Evolutionary conservation across 64 coral and sea anemone genomes (phyloP).

Genomic region (Porites australiensis): DNA sequence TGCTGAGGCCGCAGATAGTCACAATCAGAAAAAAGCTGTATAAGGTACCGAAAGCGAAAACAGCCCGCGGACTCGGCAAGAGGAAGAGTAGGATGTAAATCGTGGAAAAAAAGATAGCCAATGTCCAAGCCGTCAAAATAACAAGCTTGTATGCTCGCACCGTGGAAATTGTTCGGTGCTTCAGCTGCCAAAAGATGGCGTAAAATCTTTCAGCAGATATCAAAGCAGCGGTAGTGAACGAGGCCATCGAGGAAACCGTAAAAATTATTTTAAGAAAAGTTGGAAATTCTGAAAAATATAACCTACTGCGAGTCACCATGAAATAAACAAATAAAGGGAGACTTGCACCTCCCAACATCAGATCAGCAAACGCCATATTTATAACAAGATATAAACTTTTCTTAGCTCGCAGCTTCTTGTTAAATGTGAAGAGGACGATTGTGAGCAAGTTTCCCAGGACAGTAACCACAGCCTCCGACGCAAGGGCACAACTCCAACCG

Average conservation of each 20-base stretch:
- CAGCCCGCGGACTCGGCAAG: not conserved
- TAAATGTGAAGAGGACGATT: not conserved
- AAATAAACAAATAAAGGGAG: not conserved
- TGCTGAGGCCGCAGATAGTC: not conserved
- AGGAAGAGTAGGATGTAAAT: not conserved
- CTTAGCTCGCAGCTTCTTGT: not conserved
- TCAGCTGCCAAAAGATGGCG: not conserved
- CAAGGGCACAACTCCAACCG: not conserved
- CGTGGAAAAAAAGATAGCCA: not conserved
- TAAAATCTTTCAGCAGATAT: not conserved
- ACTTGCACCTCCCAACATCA: not conserved
- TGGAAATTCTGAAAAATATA: too few species aligned
- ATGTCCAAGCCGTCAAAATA: not conserved
- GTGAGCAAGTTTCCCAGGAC: not conserved
- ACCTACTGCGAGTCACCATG: too few species aligned
- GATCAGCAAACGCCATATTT: slow-evolving; percentile 2
- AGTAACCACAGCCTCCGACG: too few species aligned
- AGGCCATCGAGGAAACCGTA: not conserved
- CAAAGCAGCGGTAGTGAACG: not conserved
- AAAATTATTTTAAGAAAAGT: not conserved
- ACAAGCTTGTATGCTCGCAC: not conserved
- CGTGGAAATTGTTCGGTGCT: not conserved
- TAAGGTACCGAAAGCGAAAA: not conserved
- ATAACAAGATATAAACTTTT: not conserved
- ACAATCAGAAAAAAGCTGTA: not conserved